These are phyloP conservation scores for Corythoichthys haematopterus DNA, from an alignment of 2,113 vertebrate genomes.

Conservation along the genomic window DNA sequence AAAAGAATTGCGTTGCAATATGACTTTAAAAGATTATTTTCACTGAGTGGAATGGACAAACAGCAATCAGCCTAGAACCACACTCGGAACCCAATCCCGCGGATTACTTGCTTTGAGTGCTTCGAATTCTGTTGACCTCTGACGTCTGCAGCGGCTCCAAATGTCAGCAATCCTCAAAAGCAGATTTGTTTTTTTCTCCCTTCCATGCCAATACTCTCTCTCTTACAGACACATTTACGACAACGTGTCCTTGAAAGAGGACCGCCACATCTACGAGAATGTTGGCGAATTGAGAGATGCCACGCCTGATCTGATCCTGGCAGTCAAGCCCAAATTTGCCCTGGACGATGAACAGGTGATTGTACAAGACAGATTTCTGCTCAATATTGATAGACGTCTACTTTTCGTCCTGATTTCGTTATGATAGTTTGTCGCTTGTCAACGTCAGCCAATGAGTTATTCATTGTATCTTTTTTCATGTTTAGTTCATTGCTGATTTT, in stretches of 20 bases:
- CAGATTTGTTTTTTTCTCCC: conserved; percentile 12
- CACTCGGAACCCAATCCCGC: conserved; percentile 3
- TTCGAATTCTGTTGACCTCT: conserved; percentile 25
- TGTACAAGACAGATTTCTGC: conserved; percentile 4
- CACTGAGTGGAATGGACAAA: conserved; percentile 12
- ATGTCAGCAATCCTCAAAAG: conserved; percentile 18
- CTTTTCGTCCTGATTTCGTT: too few species aligned
- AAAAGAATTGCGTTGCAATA: not conserved
- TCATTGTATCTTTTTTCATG: conserved; percentile 15
- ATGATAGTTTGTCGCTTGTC: too few species aligned
- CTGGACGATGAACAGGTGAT: conserved; percentile 61
- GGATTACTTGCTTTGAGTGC: conserved; percentile 31
- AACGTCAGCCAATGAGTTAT: not conserved
- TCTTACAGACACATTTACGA: conserved; percentile 65
- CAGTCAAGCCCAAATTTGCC: conserved; percentile 71
- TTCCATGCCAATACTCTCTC: not conserved
- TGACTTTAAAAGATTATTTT: conserved; percentile 25
- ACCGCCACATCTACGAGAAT: conserved; percentile 70
- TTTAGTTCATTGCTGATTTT: conserved; percentile 54
- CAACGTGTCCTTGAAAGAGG: conserved; percentile 52
- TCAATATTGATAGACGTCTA: not conserved
- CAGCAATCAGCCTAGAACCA: conserved; percentile 20
- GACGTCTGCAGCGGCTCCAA: conserved; percentile 31
- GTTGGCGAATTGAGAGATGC: conserved; percentile 63
- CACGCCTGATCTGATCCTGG: conserved; percentile 83